Percentiles rank a stretch among this genome's conserved stretches.
phyloP scores from a whole-genome alignment of 2,888 invertebrate genomes.

The Helicoverpa assulta region DNA sequence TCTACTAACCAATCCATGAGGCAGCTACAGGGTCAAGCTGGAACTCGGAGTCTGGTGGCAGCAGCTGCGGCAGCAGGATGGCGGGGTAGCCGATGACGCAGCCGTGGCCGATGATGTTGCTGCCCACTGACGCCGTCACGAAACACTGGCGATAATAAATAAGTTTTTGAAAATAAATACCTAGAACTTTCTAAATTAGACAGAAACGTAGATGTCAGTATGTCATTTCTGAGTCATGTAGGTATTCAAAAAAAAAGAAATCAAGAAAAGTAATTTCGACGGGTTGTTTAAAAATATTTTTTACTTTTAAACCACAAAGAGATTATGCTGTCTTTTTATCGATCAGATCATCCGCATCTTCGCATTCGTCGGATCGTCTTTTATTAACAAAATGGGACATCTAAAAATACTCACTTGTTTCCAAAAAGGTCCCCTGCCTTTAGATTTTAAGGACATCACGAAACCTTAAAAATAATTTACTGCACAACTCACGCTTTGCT shows the following conservation, averaged over 20 bases:
- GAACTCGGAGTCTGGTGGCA: conserved; percentile 68
- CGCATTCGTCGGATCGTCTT: too few relatives aligned
- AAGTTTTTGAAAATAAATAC: too few relatives aligned
- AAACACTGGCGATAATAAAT: conserved; percentile 63
- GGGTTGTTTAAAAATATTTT: too few relatives aligned
- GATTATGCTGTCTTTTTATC: too few relatives aligned
- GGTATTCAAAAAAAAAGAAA: too few relatives aligned
- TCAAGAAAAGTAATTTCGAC: too few relatives aligned
- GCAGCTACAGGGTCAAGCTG: conserved; percentile 73
- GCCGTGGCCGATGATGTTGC: conserved; percentile 71
- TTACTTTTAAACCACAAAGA: too few relatives aligned
- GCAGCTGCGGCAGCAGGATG: conserved; percentile 88
- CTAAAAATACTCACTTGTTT: conserved; percentile 64
- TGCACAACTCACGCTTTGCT: background rate
- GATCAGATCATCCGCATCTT: too few relatives aligned
- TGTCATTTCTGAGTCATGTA: too few relatives aligned
- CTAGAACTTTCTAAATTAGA: too few relatives aligned
- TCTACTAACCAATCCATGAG: conserved; percentile 85
- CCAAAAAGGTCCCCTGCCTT: conserved; percentile 54
- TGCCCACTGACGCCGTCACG: conserved; percentile 69
- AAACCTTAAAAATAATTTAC: background rate
- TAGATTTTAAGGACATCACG: conserved; percentile 43
- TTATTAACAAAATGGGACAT: too few relatives aligned
- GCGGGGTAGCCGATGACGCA: conserved; percentile 86
- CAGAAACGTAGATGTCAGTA: too few relatives aligned